Evolutionary conservation across 2,797 vertebrate species (phyloP), one percentile per base, ranked within the genome.

Genomic region (Clarias fuscus): DNA sequence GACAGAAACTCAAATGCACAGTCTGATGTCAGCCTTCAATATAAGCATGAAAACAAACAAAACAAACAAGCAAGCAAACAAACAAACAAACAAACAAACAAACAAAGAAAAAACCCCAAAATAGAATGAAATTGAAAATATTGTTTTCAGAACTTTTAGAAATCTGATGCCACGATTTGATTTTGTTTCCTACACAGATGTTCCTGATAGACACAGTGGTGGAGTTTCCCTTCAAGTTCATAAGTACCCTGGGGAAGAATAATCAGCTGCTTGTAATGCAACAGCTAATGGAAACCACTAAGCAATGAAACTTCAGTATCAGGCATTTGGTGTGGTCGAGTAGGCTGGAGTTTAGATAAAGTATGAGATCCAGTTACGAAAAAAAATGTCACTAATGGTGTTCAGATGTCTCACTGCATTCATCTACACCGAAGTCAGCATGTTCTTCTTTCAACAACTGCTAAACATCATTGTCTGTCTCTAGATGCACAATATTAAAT

Each of bases 231-330:
- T 62, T 62, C 62, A 40, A 62, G 40, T 40, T 40, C 77, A 62
- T 7, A 7, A 0, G 2, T 30, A 62, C 58, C 33, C 20, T 40
- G 58, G 15, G 30, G 27, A 77, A 30, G 17, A 58, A 77, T 58
- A 77, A 77, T 18, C n/a, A 58, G 7, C 17, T 11, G 53, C n/a
- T 20, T 3, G 7, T 61, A 59, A 78, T 59, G 58, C 76, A 78
- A 61, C 30, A 61, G 58, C 76, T 62, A 79, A 79, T 79, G 76
- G 76, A 79, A 79, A 62, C 58, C 77, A 62, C 77, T 24, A 40
- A 79, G 58, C 58, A 79, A 79, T 79, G 62, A 62, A 40, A 79
- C 13, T 14, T 13, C 58, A 40, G 30, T 7, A 40, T 62, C 15
- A 20, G 5, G 77, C 7, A 40, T 61, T 24, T 79, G 77, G 58